These are phyloP conservation scores for Anas flavirostris DNA, from an alignment of 2,797 vertebrate species.

Conservation along the genomic window DNA sequence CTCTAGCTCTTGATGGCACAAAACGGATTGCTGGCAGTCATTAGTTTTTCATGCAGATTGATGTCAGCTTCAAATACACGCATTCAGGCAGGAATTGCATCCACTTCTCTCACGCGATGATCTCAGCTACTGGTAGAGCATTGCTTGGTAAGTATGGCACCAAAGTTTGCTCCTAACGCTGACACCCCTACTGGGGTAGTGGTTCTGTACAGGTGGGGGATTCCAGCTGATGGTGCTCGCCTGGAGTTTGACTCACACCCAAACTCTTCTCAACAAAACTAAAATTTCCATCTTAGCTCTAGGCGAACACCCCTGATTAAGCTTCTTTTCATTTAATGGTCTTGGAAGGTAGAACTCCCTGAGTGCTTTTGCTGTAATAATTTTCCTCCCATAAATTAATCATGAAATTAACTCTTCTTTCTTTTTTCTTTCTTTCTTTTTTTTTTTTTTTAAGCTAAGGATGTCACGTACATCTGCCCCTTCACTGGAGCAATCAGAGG, in stretches of 20 bases:
- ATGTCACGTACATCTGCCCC: constrained; percentile 97
- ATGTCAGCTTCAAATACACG: neutral
- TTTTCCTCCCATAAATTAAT: neutral
- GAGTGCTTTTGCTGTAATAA: neutral
- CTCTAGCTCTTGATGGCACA: neutral
- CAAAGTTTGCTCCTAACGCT: neutral
- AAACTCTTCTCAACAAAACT: neutral
- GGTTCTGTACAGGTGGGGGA: neutral
- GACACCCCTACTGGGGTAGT: neutral
- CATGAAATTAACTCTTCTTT: neutral
- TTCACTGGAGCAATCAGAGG: constrained; percentile 93
- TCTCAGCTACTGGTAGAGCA: neutral
- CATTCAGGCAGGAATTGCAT: neutral
- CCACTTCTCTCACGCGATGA: neutral
- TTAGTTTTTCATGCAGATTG: neutral
- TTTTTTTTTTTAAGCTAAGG: constrained; percentile 82
- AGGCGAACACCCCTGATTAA: neutral
- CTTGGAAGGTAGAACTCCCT: neutral
- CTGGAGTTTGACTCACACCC: neutral
- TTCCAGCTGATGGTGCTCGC: neutral
- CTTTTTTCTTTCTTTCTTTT: neutral
- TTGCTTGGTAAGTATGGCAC: neutral
- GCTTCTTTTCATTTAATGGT: neutral
- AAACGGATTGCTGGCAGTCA: neutral
- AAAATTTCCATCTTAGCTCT: neutral